A percentile compares a stretch with the other conserved stretches of the same genome.
These are phyloP conservation scores for Hypanus sabinus DNA, from an alignment of 2,113 vertebrate species.

Conservation along the genomic window DNA sequence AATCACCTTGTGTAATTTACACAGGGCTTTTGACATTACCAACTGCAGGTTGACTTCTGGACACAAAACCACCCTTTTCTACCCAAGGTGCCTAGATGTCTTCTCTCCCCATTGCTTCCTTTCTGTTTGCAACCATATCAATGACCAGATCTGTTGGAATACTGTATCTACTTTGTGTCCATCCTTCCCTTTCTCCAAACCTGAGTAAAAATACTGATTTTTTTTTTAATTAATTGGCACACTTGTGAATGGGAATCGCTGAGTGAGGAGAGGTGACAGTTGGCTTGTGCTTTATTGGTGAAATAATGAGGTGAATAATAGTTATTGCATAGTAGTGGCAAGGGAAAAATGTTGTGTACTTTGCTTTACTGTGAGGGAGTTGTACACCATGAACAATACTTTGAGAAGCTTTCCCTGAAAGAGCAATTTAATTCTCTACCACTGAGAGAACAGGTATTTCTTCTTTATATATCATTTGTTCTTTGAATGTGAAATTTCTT, in stretches of 20 bases:
- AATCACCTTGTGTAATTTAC: not conserved
- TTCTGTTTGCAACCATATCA: not conserved
- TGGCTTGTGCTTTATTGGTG: not conserved
- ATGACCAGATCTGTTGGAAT: not conserved
- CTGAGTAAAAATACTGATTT: not conserved
- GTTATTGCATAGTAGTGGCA: not conserved
- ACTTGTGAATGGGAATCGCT: not conserved
- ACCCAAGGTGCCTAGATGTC: slow-evolving; percentile 11
- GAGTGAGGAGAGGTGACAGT: not conserved
- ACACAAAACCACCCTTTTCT: not conserved
- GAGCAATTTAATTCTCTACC: not conserved
- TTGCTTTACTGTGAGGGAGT: not conserved
- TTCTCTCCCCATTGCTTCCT: not conserved
- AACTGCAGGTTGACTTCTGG: not conserved
- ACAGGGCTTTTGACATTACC: not conserved
- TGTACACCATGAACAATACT: not conserved
- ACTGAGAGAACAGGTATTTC: not conserved
- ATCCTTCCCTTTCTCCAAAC: not conserved
- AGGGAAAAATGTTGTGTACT: not conserved
- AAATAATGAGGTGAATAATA: not conserved
- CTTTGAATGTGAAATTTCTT: not conserved
- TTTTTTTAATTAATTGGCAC: not conserved
- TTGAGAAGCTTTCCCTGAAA: not conserved
- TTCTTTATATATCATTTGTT: not conserved
- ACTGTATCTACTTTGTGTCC: not conserved